These are phyloP conservation scores for Uloborus plumipes DNA, from an alignment of 2,888 invertebrate genomes.

Conservation along the genomic window DNA sequence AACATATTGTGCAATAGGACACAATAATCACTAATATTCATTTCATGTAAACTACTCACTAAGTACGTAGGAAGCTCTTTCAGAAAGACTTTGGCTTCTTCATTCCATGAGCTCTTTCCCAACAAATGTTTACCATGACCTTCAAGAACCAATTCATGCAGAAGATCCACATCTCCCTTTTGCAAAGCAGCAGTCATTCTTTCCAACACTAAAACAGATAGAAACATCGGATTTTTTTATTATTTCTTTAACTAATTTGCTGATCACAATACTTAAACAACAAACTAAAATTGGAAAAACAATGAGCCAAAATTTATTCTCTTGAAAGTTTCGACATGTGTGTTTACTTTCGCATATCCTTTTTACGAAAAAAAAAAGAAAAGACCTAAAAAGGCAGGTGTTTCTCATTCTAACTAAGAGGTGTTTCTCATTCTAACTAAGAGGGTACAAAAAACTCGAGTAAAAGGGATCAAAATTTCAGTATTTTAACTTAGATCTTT, in stretches of 20 bases:
- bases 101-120: conserved; percentile 74
- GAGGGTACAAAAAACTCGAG: too few relatives aligned
- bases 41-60: too few relatives aligned
- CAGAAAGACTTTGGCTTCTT: conserved; percentile 87
- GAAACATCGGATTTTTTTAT: neutral
- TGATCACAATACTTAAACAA: neutral
- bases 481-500: too few relatives aligned
- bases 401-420: too few relatives aligned
- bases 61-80: conserved; percentile 69
- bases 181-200: conserved; percentile 66
- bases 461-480: too few relatives aligned
- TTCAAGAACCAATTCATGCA: conserved; percentile 67
- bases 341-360: too few relatives aligned
- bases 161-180: conserved; percentile 66
- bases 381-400: too few relatives aligned
- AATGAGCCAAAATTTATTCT: neutral
- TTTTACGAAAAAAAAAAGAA: too few relatives aligned
- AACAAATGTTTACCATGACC: conserved; percentile 68
- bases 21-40: too few relatives aligned
- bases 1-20: too few relatives aligned
- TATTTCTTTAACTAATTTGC: neutral
- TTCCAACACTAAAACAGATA: conserved; percentile 52
- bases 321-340: too few relatives aligned
- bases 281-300: neutral
- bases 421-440: too few relatives aligned